Percentiles rank a stretch among this genome's conserved stretches.
Evolutionary conservation across 2,797 vertebrate species (phyloP).

Genomic region (Helarctos malayanus): DNA sequence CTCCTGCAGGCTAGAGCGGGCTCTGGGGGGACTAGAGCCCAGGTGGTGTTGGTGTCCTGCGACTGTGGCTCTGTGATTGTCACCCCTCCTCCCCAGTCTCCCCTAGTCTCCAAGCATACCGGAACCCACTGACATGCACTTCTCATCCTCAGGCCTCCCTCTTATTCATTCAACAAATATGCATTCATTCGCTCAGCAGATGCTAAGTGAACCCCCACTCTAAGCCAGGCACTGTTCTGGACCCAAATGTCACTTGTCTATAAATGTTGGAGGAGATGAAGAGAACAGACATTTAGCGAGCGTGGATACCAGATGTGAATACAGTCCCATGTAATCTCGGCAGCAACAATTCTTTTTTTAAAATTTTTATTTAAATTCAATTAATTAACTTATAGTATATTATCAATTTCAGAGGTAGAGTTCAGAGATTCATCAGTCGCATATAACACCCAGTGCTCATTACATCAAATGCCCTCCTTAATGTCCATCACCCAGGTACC

Average conservation of each 20-base stretch:
- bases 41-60: neutral
- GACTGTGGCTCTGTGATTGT: neutral
- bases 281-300: neutral
- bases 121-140: neutral
- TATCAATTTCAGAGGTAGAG: too few relatives aligned
- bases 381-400: too few relatives aligned
- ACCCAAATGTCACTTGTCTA: neutral
- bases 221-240: neutral
- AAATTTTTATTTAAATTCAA: too few relatives aligned
- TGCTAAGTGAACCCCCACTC: neutral
- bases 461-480: too few relatives aligned
- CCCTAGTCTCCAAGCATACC: neutral
- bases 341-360: neutral
- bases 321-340: neutral
- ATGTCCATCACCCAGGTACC: too few relatives aligned
- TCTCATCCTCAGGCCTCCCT: neutral
- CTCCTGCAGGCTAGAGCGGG: neutral
- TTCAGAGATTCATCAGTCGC: too few relatives aligned
- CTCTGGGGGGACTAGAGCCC: neutral
- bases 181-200: neutral
- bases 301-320: rapidly evolving
- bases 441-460: too few relatives aligned
- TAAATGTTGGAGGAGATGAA: neutral
- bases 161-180: neutral
- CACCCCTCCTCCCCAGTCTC: neutral